Conservation (phyloP, 2,797 vertebrate genomes). For the Rhabdomys pumilio region DNA sequence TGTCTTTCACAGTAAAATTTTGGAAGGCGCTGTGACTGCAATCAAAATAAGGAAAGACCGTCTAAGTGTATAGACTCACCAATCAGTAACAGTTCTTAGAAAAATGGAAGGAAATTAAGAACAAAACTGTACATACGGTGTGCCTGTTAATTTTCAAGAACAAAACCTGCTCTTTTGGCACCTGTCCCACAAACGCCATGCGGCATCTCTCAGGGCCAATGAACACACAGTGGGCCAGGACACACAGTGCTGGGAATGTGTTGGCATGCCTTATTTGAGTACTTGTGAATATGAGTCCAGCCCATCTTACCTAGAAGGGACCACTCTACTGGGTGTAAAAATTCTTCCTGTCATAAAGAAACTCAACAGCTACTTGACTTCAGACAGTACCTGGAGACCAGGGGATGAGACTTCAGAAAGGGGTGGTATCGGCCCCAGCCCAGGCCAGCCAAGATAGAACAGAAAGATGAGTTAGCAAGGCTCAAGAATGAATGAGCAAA, state of each 20-base stretch:
- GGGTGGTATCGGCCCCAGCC: not conserved
- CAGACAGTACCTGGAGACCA: not conserved
- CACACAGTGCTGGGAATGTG: not conserved
- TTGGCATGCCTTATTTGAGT: not conserved
- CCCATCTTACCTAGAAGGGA: not conserved
- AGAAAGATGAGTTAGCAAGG: slow-evolving; percentile 17
- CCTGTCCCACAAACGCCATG: slow-evolving; percentile 62
- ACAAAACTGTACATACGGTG: slow-evolving; percentile 78
- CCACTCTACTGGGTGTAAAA: not conserved
- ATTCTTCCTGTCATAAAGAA: slow-evolving; percentile 57
- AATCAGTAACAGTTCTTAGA: slow-evolving; percentile 81
- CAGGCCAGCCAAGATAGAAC: slow-evolving; percentile 35
- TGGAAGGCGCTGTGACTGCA: slow-evolving; percentile 35
- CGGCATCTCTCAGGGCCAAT: slow-evolving; percentile 60
- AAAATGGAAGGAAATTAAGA: slow-evolving; percentile 79
- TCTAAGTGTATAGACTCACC: slow-evolving; percentile 71
- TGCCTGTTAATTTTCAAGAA: slow-evolving; percentile 75
- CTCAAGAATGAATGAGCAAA: not conserved
- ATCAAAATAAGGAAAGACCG: slow-evolving; percentile 68
- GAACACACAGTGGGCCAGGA: not conserved
- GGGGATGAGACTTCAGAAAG: slow-evolving; percentile 54
- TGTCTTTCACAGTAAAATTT: slow-evolving; percentile 65
- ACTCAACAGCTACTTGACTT: slow-evolving; percentile 23
- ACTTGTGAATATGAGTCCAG: not conserved
- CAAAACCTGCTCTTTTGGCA: slow-evolving; percentile 76